Base-by-base conservation (phyloP, 2,113 vertebrate genomes). In the Neotragus moschatus region DNA sequence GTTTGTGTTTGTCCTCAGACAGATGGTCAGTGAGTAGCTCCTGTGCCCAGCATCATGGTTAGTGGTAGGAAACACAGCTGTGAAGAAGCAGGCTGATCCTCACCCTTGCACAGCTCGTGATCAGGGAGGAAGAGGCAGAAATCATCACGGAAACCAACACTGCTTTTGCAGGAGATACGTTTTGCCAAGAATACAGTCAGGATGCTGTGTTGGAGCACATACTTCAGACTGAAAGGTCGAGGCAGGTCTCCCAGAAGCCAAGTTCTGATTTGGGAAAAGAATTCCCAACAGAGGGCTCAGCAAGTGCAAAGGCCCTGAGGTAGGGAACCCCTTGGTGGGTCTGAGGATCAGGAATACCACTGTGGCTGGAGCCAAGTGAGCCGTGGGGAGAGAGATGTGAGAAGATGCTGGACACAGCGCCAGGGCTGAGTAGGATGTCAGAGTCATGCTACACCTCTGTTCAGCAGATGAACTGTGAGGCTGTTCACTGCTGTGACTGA, bases 341-440 rank as follows among this genome's bases (percentile, higher is more conserved):
- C 3, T 43, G n/a, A 92, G 90, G 43, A 39, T 49, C 21, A 47
- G 63, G 39, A 66, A 87, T n/a, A 58, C 73, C 17, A 47, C 13
- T 17, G 6, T 70, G 51, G 26, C 12, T 23, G 28, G 39, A 94
- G 66, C 47, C 0, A 2, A 66, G 55, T 30, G 61, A 63, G 15
- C 4, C 4, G 28, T 16, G 19, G 53, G 9, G 79, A n/a, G 73
- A n/a, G 56, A 25, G 53, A 30, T 12, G 7, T 36, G 39, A 30
- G 7, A 88, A 47, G 30, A 75, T 45, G 26, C 23, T 60, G 33
- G 85, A 55, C 33, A 45, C 15, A 1, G 56, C 0, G 0, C 33
- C 53, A 60, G 61, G 45, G 23, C 39, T 0, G 3, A 19, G 63
- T 1, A 5, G 33, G 28, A 39, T 25, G 23, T 8, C 2, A 1